Evolutionary conservation across 37 sponge, comb jelly and placozoan species (phyloP).

Genomic region (Chondrilla cf. caribensis): DNA sequence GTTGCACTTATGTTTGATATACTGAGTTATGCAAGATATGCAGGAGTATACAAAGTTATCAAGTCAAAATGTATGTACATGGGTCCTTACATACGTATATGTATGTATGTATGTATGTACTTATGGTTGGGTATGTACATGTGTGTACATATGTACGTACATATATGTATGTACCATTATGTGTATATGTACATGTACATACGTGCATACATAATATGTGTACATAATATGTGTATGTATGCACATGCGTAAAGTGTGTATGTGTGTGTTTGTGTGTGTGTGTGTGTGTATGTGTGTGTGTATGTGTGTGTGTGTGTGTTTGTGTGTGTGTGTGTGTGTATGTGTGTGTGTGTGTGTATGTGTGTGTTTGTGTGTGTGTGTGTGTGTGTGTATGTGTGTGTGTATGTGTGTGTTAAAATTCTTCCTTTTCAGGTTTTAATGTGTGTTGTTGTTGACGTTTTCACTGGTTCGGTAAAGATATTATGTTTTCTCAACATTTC

Average conservation of each 20-base stretch:
- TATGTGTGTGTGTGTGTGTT: no score
- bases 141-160: constrained; percentile 21
- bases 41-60: no score
- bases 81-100: neutral
- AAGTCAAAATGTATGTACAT: neutral
- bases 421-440: neutral
- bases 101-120: constrained; percentile 25
- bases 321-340: no score
- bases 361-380: no score
- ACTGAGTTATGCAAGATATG: no score
- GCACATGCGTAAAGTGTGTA: no score
- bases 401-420: neutral
- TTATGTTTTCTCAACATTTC: no score
- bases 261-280: no score
- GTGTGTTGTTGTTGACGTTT: no score
- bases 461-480: no score
- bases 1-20: neutral
- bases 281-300: no score
- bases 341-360: no score
- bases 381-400: neutral
- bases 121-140: constrained; percentile 37
- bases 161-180: neutral
- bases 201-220: neutral
- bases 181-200: neutral
- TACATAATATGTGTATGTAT: constrained; percentile 1